Evolutionary conservation across 2,113 vertebrate species (phyloP).

Genomic region (Psammodynastes pulverulentus): DNA sequence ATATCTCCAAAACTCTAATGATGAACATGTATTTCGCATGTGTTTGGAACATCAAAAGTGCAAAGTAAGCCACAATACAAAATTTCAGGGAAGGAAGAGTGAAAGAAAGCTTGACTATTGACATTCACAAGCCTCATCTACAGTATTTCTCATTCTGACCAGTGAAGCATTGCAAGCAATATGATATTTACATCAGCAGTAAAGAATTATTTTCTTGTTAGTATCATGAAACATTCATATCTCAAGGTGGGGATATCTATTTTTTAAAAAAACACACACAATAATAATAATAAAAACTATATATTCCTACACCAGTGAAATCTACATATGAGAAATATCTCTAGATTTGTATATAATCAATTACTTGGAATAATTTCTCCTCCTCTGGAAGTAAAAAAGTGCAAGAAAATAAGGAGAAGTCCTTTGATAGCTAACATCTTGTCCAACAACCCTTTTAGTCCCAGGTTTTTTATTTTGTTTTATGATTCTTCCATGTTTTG

Average conservation of each 20-base stretch:
- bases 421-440: background rate
- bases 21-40: constrained; percentile 19
- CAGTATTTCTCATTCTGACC: background rate
- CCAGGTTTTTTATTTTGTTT: background rate
- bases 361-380: background rate
- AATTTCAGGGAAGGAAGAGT: background rate
- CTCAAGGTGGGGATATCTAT: background rate
- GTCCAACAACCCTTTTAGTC: no score
- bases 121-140: background rate
- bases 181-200: background rate
- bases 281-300: background rate
- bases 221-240: background rate
- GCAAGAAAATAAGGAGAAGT: background rate
- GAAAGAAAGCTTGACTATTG: background rate
- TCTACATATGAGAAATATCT: background rate
- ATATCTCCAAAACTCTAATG: constrained; percentile 36
- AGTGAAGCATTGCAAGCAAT: background rate
- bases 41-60: background rate
- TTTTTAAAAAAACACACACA: background rate
- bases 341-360: background rate
- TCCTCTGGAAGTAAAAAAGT: background rate
- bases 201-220: background rate
- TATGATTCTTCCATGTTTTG: background rate
- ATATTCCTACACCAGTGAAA: background rate
- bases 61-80: background rate